Base-by-base conservation (phyloP, 2,797 vertebrate species). In the Chiroxiphia lanceolata region DNA sequence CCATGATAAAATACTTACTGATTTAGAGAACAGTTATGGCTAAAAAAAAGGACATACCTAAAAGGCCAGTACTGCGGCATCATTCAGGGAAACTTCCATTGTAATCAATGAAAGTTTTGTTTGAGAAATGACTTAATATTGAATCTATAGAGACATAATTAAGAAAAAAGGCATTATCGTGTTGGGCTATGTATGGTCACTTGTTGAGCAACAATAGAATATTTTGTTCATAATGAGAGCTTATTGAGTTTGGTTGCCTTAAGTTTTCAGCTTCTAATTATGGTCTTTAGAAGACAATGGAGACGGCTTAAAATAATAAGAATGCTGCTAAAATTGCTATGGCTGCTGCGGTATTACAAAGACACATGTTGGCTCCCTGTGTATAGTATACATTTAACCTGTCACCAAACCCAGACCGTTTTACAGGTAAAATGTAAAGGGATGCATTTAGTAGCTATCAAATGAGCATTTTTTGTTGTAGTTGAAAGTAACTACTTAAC, bases 231-330 rank as follows among this genome's bases (percentile, higher is more conserved):
- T 96, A 94, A 85, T 83, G 64, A 94, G 60, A 94, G 45, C 72
- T 97, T 95, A 86, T 79, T 96, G 64, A 95, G 85, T 97, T 97
- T 95, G 83, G 88, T 97, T 97, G 87, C 87, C 51, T 87, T 92
- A 96, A 94, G 95, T 97, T 97, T 98, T 96, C 89, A 92, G 94
- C 94, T 97, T 96, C 95, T 97, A 97, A 97, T 97, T 97, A 95
- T 63, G 87, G 96, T 97, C 92, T 97, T 98, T 97, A 96, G 86
- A 97, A 97, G 97, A 98, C 94, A 98, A 98, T 96, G 74, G 90
- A 83, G 94, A 96, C 5, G 3, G 95, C 96, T 97, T 97, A 97
- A 98, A 98, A 97, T 97, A 97, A 97, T 95, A 91, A 97, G 96
- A 97, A 97, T 79, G 88, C 94, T 94, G 79, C 93, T 97, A 87